Evolutionary conservation across 1,140 invertebrate genomes (phyloP), one percentile per base, ranked within the genome.

Genomic region (Melitaea cinxia): DNA sequence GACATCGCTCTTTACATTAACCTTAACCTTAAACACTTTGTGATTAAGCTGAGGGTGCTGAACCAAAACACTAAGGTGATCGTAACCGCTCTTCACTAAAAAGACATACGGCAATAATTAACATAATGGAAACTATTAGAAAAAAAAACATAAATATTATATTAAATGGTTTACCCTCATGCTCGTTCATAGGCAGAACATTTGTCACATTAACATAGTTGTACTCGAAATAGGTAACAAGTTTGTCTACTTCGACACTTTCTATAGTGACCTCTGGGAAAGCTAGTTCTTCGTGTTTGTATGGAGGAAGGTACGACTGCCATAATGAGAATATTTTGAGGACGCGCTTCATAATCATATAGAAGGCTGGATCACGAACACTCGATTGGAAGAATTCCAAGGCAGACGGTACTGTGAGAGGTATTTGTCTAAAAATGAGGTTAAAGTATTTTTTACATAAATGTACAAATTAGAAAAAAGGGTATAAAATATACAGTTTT

Each of bases 301-400:
- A 93, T 12, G 77, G 60, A 21, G 92, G 92, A 23, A 93, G 91
- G 35, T 90, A 84, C 4, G 83, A 71, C 50, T 93, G 91, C 65
- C 94, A 88, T 50, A 91, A 87, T 15, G 92, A 75, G 73, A 94
- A 93, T 50, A 93, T 89, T 23, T 83, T 77, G n/a, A 94, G 65
- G 30, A 95, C 92, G 19, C 92, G 93, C 72, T 94, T 94, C 85
- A 92, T 93, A n/a, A 95, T 91, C 73, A 93, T 91, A 76, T 92
- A 95, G 89, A 94, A 94, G 2, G 92, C 91, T 4, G 94, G 94
- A 65, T 95, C 94, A 17, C 94, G 92, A 6, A 94, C 64, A 1
- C 92, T 89, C 10, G 94, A 94, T 49, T 91, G 83, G 67, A 89
- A 93, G 26, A 92, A 82, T 72, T 94, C 92, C 39, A 94, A 80